phyloP scores from a whole-genome alignment of 2,888 invertebrate species.

The Cephus pulcher region DNA sequence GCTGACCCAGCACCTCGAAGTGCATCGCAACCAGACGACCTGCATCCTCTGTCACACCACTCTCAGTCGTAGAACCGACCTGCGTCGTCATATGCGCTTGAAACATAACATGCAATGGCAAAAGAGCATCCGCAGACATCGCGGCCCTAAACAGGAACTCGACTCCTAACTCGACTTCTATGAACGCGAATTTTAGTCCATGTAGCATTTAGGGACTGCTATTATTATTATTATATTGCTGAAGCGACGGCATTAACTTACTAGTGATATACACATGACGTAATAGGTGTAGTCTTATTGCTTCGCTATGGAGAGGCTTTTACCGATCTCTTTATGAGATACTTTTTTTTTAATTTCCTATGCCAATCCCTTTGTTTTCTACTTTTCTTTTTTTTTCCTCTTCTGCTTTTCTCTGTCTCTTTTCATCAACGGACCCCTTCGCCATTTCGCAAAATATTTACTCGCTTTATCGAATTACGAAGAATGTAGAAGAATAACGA shows the following conservation, averaged over 20 bases:
- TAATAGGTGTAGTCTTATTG: neutral
- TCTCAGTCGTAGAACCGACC: conserved; percentile 66
- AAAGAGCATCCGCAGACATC: conserved; percentile 64
- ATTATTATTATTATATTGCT: neutral
- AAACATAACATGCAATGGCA: conserved; percentile 66
- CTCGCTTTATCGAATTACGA: neutral
- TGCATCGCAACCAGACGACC: conserved; percentile 67
- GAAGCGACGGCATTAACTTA: neutral
- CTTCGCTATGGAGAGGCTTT: neutral
- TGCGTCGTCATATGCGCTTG: conserved; percentile 65
- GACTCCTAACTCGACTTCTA: conserved; percentile 45
- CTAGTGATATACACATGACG: neutral
- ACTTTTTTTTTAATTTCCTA: neutral
- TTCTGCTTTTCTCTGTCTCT: neutral
- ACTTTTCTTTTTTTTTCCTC: neutral
- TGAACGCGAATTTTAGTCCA: neutral
- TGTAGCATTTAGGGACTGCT: neutral
- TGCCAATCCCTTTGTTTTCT: neutral
- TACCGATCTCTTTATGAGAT: neutral
- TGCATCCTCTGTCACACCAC: conserved; percentile 66
- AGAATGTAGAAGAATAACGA: neutral
- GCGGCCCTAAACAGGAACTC: conserved; percentile 54
- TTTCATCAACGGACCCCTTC: neutral
- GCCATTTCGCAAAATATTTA: neutral
- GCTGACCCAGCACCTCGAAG: conserved; percentile 66